Conservation (phyloP, 2,113 vertebrate species). For the Polypterus senegalus region DNA sequence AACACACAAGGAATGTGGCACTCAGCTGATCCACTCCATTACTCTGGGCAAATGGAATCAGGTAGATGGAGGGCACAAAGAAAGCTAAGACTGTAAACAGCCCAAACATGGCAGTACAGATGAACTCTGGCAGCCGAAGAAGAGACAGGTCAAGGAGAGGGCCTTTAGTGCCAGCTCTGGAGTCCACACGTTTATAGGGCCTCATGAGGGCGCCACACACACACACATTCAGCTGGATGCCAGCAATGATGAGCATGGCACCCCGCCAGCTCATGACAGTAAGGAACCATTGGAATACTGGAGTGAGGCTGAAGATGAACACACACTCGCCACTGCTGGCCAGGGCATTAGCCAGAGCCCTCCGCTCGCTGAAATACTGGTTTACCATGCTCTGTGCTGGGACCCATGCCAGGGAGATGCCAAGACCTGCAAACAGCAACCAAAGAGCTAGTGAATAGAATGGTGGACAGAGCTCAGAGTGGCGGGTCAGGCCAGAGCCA, state of each 20-base stretch:
- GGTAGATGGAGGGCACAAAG: slow-evolving; percentile 49
- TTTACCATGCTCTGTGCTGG: slow-evolving; percentile 55
- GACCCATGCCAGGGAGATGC: slow-evolving; percentile 50
- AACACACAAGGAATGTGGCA: slow-evolving; percentile 47
- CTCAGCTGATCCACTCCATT: slow-evolving; percentile 43
- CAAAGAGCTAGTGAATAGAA: too few relatives aligned
- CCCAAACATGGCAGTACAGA: slow-evolving; percentile 50
- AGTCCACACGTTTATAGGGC: slow-evolving; percentile 30
- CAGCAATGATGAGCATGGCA: slow-evolving; percentile 69
- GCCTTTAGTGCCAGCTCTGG: not conserved
- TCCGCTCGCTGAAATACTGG: slow-evolving; percentile 51
- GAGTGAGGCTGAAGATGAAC: slow-evolving; percentile 38
- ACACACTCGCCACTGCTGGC: slow-evolving; percentile 56
- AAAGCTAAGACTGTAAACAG: slow-evolving; percentile 48
- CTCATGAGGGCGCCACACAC: slow-evolving; percentile 76
- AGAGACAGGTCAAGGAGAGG: slow-evolving; percentile 24
- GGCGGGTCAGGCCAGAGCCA: too few relatives aligned
- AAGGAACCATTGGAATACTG: slow-evolving; percentile 67
- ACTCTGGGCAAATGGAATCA: slow-evolving; percentile 47
- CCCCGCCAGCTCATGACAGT: slow-evolving; percentile 62
- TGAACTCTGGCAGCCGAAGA: slow-evolving; percentile 36
- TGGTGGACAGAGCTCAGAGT: too few relatives aligned
- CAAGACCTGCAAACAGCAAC: slow-evolving; percentile 34
- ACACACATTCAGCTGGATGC: slow-evolving; percentile 73
- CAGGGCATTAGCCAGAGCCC: slow-evolving; percentile 49